These are phyloP conservation scores for Nematolebias whitei DNA, from an alignment of 2,113 vertebrate genomes.

Conservation along the genomic window DNA sequence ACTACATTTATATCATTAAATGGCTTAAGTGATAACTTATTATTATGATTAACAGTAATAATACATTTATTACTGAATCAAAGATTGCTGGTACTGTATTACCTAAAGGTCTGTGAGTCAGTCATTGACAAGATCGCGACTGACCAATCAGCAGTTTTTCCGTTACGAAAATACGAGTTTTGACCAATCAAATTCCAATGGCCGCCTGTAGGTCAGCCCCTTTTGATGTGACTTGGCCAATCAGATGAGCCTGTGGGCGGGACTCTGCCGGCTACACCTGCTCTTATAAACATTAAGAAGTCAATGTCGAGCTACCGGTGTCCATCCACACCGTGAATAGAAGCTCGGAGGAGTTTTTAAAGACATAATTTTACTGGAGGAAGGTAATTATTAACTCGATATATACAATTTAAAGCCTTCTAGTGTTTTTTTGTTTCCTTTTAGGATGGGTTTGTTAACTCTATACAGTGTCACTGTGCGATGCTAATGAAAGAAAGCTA, in stretches of 20 bases:
- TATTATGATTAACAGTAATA: too few relatives aligned
- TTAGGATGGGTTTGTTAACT: not conserved
- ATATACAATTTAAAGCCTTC: not conserved
- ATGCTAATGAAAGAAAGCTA: conserved; percentile 44
- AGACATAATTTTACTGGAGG: not conserved
- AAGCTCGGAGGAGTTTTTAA: conserved; percentile 1
- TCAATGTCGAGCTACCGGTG: conserved; percentile 45
- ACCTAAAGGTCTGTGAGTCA: not conserved
- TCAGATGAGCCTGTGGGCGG: conserved; percentile 29
- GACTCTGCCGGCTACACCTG: not conserved
- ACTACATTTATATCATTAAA: too few relatives aligned
- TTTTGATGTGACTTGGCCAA: not conserved
- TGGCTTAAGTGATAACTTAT: too few relatives aligned
- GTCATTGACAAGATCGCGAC: not conserved
- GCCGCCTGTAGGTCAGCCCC: conserved; percentile 8
- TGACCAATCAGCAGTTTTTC: conserved; percentile 27
- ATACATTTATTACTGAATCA: too few relatives aligned
- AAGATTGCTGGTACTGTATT: not conserved
- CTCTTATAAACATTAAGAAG: conserved; percentile 17
- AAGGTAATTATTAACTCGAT: conserved; percentile 35
- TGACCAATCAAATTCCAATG: conserved; percentile 53
- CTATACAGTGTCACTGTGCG: conserved; percentile 2
- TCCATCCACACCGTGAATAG: too few relatives aligned
- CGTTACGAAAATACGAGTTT: conserved; percentile 27
- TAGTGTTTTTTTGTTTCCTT: not conserved